Evolutionary conservation across 2,113 vertebrate genomes (phyloP).

Genomic region (Dicaeum eximium): DNA sequence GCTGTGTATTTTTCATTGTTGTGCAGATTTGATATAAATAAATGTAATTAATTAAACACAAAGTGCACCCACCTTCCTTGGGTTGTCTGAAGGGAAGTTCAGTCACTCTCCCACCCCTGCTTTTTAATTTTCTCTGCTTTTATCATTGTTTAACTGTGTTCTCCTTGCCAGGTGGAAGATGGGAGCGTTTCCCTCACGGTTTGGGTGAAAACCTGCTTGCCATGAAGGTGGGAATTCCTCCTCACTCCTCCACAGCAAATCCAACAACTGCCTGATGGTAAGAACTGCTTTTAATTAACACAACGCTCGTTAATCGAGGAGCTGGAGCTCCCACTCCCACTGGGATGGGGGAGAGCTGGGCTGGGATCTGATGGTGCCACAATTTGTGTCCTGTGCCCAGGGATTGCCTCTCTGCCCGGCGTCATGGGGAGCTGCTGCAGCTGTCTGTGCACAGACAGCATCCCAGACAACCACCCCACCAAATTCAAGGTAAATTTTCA

Average conservation of each 20-base stretch:
- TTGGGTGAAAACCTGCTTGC: conserved; percentile 61
- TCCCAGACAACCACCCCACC: conserved; percentile 95
- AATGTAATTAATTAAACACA: not conserved
- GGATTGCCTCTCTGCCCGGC: conserved; percentile 82
- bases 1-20: not conserved
- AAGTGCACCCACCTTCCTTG: not conserved
- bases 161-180: conserved; percentile 63
- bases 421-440: conserved; percentile 99
- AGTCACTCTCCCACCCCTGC: not conserved
- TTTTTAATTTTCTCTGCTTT: not conserved
- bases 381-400: conserved; percentile 49
- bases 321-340: not conserved
- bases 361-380: not conserved
- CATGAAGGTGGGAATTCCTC: conserved; percentile 76
- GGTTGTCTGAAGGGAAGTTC: not conserved
- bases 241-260: conserved; percentile 47
- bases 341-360: not conserved
- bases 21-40: not conserved
- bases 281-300: conserved; percentile 43
- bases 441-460: conserved; percentile 90
- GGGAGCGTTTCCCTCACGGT: conserved; percentile 22
- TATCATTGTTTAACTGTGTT: not conserved
- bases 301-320: rapidly evolving
- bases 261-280: conserved; percentile 79
- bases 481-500: conserved; percentile 87